Conservation (phyloP, 2,113 vertebrate species). For the Mola mola region DNA sequence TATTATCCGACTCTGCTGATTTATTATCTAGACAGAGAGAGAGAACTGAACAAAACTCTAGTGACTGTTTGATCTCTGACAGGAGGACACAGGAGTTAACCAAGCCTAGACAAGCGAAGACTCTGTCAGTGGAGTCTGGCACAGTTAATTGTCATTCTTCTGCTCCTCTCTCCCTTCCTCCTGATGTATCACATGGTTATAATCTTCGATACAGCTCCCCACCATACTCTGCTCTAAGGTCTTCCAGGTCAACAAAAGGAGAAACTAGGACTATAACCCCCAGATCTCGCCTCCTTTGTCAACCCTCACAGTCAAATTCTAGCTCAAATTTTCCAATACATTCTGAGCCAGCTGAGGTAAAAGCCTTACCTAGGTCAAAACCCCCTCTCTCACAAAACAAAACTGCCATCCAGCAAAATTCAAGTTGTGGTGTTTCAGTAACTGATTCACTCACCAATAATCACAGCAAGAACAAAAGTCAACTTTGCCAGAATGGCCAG, state of each 20-base stretch:
- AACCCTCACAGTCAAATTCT: conserved; percentile 26
- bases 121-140: conserved; percentile 44
- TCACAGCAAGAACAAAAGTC: background rate
- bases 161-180: conserved; percentile 57
- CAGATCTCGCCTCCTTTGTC: conserved; percentile 47
- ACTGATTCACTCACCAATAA: conserved; percentile 31
- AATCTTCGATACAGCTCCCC: conserved; percentile 70
- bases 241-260: conserved; percentile 54
- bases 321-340: conserved; percentile 4
- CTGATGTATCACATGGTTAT: conserved; percentile 67
- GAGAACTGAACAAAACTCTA: conserved; percentile 11
- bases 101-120: conserved; percentile 36
- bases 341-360: conserved; percentile 5
- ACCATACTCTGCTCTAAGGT: conserved; percentile 77
- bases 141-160: conserved; percentile 18
- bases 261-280: conserved; percentile 38
- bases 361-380: background rate
- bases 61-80: conserved; percentile 41
- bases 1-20: conserved; percentile 54
- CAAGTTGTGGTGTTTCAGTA: conserved; percentile 23
- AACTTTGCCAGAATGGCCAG: conserved; percentile 12
- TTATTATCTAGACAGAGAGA: conserved; percentile 17
- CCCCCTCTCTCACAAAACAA: conserved; percentile 28
- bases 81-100: conserved; percentile 11
- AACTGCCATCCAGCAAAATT: conserved; percentile 11